These are phyloP conservation scores for Mola mola DNA, from an alignment of 2,113 vertebrate species.

Conservation along the genomic window DNA sequence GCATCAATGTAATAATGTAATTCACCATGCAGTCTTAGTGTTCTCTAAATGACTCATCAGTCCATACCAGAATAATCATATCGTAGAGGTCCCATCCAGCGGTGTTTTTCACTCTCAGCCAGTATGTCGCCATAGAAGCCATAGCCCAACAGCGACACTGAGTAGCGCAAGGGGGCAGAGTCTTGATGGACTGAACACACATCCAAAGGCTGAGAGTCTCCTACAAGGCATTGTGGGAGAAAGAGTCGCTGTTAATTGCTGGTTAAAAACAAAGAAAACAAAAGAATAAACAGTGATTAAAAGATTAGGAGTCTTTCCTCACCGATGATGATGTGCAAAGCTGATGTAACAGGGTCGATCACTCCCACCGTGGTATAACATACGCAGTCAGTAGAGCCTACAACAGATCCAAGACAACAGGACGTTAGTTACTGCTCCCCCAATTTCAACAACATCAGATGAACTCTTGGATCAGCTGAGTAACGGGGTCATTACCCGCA, in stretches of 20 bases:
- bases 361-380: slow-evolving; percentile 85
- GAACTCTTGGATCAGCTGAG: no score
- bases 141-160: slow-evolving; percentile 85
- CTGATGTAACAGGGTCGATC: slow-evolving; percentile 82
- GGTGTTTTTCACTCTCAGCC: slow-evolving; percentile 83
- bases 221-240: slow-evolving; percentile 60
- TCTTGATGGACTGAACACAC: slow-evolving; percentile 84
- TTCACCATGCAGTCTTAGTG: background rate
- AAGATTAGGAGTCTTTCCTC: slow-evolving; percentile 16
- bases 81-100: slow-evolving; percentile 86
- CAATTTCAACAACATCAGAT: background rate
- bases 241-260: background rate
- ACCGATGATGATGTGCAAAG: slow-evolving; percentile 86
- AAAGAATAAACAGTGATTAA: background rate
- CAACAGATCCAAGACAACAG: background rate
- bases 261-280: no score
- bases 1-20: no score
- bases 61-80: slow-evolving; percentile 84
- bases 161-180: slow-evolving; percentile 76
- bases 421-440: background rate
- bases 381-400: slow-evolving; percentile 86
- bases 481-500: slow-evolving; percentile 74
- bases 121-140: slow-evolving; percentile 88
- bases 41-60: background rate
- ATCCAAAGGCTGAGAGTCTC: slow-evolving; percentile 88